Percentiles rank a stretch among this genome's conserved stretches.
Conservation (phyloP, 2,888 invertebrate genomes). For the Myathropa florea region DNA sequence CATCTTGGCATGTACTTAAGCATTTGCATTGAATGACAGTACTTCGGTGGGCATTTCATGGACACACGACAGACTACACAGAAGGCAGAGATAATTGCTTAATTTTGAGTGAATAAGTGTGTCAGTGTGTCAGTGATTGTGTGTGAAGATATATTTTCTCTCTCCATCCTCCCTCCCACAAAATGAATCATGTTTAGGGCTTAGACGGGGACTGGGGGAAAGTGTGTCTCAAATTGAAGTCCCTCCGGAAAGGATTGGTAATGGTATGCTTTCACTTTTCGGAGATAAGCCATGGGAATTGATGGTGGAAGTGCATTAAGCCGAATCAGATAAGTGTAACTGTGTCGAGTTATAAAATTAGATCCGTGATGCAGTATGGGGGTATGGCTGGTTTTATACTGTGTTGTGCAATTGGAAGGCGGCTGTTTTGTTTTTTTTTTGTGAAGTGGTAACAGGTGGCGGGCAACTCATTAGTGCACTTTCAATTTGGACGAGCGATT, state of each 20-base stretch:
- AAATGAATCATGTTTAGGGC: neutral
- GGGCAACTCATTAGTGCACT: neutral
- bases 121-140: slow-evolving; percentile 54
- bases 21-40: slow-evolving; percentile 57
- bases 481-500: neutral
- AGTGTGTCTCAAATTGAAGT: neutral
- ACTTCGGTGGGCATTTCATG: neutral
- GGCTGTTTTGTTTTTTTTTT: neutral
- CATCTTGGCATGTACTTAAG: slow-evolving; percentile 3
- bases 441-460: neutral
- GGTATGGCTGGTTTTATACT: neutral
- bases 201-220: neutral
- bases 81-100: slow-evolving; percentile 55
- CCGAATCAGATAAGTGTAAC: neutral
- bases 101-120: slow-evolving; percentile 50
- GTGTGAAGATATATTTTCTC: neutral
- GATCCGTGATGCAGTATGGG: neutral
- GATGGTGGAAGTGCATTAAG: slow-evolving; percentile 22
- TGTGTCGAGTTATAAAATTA: neutral
- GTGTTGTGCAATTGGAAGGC: neutral
- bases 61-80: neutral
- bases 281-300: neutral
- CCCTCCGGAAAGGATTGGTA: neutral
- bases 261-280: slow-evolving; percentile 21
- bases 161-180: neutral